Base-by-base conservation (phyloP, 2,113 vertebrate species). In the Puma concolor region DNA sequence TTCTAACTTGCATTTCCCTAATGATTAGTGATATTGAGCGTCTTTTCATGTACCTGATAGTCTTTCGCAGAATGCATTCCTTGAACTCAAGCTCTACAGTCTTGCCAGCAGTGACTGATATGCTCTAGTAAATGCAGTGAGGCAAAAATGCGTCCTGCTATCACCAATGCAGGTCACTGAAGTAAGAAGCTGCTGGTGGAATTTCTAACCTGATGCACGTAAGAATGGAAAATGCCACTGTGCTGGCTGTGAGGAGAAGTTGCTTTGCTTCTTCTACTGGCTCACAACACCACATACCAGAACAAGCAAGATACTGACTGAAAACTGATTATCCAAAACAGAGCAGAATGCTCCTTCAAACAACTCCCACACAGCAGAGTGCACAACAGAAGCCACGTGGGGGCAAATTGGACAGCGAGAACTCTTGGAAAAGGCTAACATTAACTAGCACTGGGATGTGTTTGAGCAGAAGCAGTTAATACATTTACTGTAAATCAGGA, bases 321-420 rank as follows among this genome's bases (percentile, higher is more conserved):
- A 74, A 94, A 97, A 81, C 57, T 0, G 2, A 92, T 76, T 63
- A 94, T 72, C 96, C 83, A n/a, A 85, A 98, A 84, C 74, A 81
- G 74, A 97, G 96, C 96, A 97, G 96, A 92, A 93, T 85, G 92
- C 95, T 81, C 83, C 96, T 98, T 95, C 97, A 67, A 79, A 85
- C 0, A 38, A 96, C 98, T 97, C 97, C 98, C 94, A 98, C 98
- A 97, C 97, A 97, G 87, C 96, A 97, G 91, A 95, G 97, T 52
- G 82, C 57, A 86, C 64, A 33, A 85, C 95, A 95, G 97, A 97
- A 97, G 96, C 96, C 97, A 85, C 0, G 33, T 81, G 87, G 96
- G 94, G 96, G 95, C 94, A 94, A 83, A 44, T 27, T 96, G 94
- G 96, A 97, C 92, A 91, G 84, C 1, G 0, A 96, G 96, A 97